Percentiles rank a stretch among this genome's conserved stretches.
These are phyloP conservation scores for Corydoras maculifer DNA, from an alignment of 2,113 vertebrate genomes.

Conservation along the genomic window DNA sequence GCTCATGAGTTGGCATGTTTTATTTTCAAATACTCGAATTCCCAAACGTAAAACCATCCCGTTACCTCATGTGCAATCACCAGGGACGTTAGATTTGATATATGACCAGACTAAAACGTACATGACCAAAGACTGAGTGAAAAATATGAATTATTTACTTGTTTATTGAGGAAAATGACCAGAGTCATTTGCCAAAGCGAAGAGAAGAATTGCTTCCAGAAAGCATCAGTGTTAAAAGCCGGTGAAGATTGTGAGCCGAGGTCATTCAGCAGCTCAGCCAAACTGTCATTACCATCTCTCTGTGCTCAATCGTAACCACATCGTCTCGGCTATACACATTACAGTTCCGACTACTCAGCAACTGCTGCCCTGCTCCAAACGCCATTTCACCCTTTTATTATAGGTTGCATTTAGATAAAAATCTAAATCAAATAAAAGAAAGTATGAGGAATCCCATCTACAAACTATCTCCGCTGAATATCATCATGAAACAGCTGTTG, in stretches of 20 bases:
- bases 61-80: constrained; percentile 1
- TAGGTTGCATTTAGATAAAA: too few species aligned
- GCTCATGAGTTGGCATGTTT: not conserved
- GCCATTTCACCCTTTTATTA: not conserved
- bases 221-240: constrained; percentile 23
- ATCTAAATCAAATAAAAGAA: too few species aligned
- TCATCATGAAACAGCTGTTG: too few species aligned
- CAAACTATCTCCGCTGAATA: too few species aligned
- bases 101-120: not conserved
- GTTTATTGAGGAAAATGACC: constrained; percentile 21
- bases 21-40: not conserved
- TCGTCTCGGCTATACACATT: constrained; percentile 12
- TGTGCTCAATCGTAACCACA: constrained; percentile 28
- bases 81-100: not conserved
- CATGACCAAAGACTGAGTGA: not conserved
- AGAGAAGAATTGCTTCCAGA: constrained; percentile 5
- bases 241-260: constrained; percentile 30
- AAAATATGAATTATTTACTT: constrained; percentile 4
- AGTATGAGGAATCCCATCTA: too few species aligned
- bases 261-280: constrained; percentile 37
- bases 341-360: not conserved
- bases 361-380: not conserved
- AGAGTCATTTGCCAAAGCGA: constrained; percentile 5
- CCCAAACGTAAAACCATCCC: not conserved
- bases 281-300: constrained; percentile 36